A percentile compares a stretch with the other conserved stretches of the same genome.
These are phyloP conservation scores for Nasonovia ribisnigri DNA, from an alignment of 2,888 invertebrate genomes.

Conservation along the genomic window DNA sequence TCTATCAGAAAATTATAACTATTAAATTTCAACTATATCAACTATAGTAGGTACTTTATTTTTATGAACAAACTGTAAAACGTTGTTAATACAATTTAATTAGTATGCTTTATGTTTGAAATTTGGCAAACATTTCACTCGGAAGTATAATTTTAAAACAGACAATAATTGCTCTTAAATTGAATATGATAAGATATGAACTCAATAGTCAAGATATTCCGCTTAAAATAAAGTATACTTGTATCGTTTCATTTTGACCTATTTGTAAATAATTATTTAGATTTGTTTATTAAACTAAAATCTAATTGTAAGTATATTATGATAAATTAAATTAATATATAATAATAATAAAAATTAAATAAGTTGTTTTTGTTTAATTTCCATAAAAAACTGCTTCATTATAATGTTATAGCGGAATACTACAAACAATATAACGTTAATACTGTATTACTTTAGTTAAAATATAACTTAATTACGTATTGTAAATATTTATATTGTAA, in stretches of 20 bases:
- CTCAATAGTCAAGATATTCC: not conserved
- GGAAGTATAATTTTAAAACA: not conserved
- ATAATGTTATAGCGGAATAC: not conserved
- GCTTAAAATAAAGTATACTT: not conserved
- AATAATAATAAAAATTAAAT: not conserved
- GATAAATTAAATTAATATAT: not conserved
- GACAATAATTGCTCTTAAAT: not conserved
- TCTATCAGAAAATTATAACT: not conserved
- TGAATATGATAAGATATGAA: not conserved
- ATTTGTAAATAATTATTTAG: not conserved
- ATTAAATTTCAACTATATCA: not conserved
- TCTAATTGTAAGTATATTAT: not conserved
- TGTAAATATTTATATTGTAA: not conserved
- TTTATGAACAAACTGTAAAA: not conserved
- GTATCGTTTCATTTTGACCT: not conserved
- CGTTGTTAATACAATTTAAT: not conserved
- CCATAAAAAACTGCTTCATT: not conserved
- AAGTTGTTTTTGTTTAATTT: not conserved
- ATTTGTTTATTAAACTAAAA: not conserved
- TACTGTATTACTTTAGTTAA: not conserved
- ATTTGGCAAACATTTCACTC: not conserved
- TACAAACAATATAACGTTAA: not conserved
- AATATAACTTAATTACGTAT: not conserved
- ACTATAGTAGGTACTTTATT: not conserved
- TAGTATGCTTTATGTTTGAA: not conserved